Base-by-base conservation (phyloP, 2,888 invertebrate species). In the Polymixis flavicincta region DNA sequence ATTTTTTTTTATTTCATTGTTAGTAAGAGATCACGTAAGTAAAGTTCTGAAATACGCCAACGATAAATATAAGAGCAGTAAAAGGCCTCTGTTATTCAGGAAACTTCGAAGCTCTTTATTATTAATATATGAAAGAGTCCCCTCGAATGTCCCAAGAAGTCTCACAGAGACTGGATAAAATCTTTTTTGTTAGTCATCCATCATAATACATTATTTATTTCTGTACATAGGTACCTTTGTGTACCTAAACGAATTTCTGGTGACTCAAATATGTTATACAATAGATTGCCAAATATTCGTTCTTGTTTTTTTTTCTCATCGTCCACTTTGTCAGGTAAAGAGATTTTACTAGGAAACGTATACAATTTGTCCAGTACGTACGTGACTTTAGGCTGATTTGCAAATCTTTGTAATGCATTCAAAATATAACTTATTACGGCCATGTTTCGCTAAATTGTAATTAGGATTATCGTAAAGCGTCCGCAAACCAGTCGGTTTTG, bases 341-440 rank as follows among this genome's bases (percentile, higher is more conserved):
- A 85, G 82, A 84, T 82, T 81, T 88, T 86, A 80, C 75, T 82
- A 84, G 82, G 82, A 81, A 85, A 80, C 50, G 67, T 85, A 75
- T 63, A 76, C 73, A 79, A 76, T 82, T 79, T 70, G 54, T 28
- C 48, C 72, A 45, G 52, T 78, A 77, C 57, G 71, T 81, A 86
- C 85, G 88, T 87, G 88, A 87, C 85, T 79, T 55, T 13, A 14
- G 32, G 61, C 55, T 52, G 59, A 65, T 75, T 76, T 80, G 71
- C 81, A 74, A 84, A 80, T 74, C 68, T 82, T 77, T 81, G 66
- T 66, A 73, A 74, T 13, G 54, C 61, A 81, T 70, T 79, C 68
- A 32, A 76, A 83, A 81, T 82, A 37, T 84, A 85, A 70, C 73
- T 55, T 74, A 69, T 48, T 59, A 74, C 48, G 74, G 57, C 57